Base-by-base conservation (phyloP, 2,888 invertebrate genomes). In the Cantharis rufa region DNA sequence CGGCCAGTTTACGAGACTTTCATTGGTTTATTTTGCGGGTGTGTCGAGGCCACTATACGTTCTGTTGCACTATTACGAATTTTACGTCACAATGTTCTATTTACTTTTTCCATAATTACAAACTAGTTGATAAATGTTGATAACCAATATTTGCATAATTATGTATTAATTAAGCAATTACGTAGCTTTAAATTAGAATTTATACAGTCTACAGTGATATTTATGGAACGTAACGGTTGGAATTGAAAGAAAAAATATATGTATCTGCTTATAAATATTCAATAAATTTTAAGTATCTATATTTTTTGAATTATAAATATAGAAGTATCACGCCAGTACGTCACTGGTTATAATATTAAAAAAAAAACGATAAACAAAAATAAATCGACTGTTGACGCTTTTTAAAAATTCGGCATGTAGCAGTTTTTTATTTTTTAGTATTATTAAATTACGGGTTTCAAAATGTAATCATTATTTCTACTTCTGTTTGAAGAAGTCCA, bases 11-110 rank as follows among this genome's bases (percentile, higher is more conserved):
- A 62, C 15, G 15, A 70, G 13, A 7, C 13, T 61, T 16, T 62
- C 18, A 80, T 80, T 80, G 80, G 80, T 77, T 18, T 69, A 63
- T 15, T 69, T 27, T 16, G 74, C 66, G 78, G 80, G 80, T 79
- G 80, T 80, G 80, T 79, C 69, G 62, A 71, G 72, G 62, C 63
- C 73, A 62, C 73, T 61, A n/a, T n/a, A 72, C 69, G 27, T 48
- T 75, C 27, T 27, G 15, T 10, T 18, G 76, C 68, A 63, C 64
- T 18, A 27, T 63, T 24, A 27, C 62, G 32, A 27, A 76, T 68
- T 75, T 66, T 10, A 76, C 76, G 76, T 71, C 71, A 75, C 15
- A 71, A 48, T 9, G 5, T 5, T 48, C 48, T 48, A 48, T 48
- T 48, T 48, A 48, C 48, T n/a, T 48, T 48, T 48, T n/a, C n/a